Conservation (phyloP, 2,113 vertebrate genomes). For the Gymnorhina tibicen region DNA sequence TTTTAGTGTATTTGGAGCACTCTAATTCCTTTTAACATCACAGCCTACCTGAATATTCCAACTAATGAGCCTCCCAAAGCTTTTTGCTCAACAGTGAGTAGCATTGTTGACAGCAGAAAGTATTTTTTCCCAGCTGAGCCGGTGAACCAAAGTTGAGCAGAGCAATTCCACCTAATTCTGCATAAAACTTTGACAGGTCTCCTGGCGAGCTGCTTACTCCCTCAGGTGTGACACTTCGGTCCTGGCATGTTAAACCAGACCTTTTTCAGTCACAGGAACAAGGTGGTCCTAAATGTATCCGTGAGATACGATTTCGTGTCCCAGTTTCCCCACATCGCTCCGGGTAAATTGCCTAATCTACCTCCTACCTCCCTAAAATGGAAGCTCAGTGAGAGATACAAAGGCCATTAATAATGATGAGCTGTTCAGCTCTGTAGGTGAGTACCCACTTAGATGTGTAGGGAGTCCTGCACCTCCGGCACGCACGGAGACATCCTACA, state of each 20-base stretch:
- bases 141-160: background rate
- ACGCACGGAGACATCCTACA: fast-evolving
- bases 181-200: background rate
- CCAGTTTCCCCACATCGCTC: fast-evolving
- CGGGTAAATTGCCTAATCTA: background rate
- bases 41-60: background rate
- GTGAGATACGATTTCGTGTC: background rate
- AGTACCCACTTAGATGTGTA: background rate
- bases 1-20: background rate
- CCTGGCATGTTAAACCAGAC: background rate
- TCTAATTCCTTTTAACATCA: background rate
- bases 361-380: background rate
- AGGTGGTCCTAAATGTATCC: background rate
- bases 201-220: background rate
- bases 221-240: background rate
- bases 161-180: background rate
- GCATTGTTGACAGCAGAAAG: background rate
- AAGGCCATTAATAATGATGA: background rate
- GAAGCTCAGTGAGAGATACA: background rate
- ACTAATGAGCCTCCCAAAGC: background rate
- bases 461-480: background rate
- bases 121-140: background rate
- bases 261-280: background rate
- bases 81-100: background rate
- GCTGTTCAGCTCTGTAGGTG: background rate